phyloP scores from a whole-genome alignment of 2,888 invertebrate species.

The Caenorhabditis angaria region DNA sequence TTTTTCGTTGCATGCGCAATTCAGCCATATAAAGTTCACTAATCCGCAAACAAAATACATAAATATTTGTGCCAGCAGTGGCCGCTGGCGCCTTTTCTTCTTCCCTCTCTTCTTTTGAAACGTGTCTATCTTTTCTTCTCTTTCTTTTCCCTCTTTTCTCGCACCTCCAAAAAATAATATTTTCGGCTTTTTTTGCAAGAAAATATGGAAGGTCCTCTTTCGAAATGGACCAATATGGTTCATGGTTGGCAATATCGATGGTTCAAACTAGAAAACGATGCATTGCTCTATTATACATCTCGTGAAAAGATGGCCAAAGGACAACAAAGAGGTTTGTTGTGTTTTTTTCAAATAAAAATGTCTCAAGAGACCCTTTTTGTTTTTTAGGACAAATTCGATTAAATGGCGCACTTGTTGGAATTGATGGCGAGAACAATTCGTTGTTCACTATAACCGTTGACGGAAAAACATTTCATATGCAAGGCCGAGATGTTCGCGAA shows the following conservation, averaged over 20 bases:
- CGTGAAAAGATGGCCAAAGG: constrained; percentile 86
- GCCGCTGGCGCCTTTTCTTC: constrained; percentile 28
- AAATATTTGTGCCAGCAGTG: too few species aligned
- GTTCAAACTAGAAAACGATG: constrained; percentile 96
- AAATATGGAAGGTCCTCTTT: constrained; percentile 84
- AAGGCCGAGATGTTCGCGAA: constrained; percentile 92
- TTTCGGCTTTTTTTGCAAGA: neutral
- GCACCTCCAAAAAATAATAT: neutral
- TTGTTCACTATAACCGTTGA: constrained; percentile 99
- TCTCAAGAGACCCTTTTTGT: neutral
- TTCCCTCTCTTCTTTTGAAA: constrained; percentile 18
- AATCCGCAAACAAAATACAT: too few species aligned
- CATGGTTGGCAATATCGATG: constrained; percentile 97
- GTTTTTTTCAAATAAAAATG: neutral
- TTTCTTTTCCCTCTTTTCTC: constrained; percentile 10
- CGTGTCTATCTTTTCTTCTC: constrained; percentile 11
- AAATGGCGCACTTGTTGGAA: constrained; percentile 92
- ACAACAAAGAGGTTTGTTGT: constrained; percentile 75
- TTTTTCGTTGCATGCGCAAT: too few species aligned
- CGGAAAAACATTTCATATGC: constrained; percentile 98
- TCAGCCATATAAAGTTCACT: too few species aligned
- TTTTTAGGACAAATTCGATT: constrained; percentile 88
- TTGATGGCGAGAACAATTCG: constrained; percentile 95
- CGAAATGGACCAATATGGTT: constrained; percentile 97
- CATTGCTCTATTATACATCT: constrained; percentile 91